These are phyloP conservation scores for Meloidogyne hapla DNA, from an alignment of 1,140 invertebrate genomes.

Conservation along the genomic window DNA sequence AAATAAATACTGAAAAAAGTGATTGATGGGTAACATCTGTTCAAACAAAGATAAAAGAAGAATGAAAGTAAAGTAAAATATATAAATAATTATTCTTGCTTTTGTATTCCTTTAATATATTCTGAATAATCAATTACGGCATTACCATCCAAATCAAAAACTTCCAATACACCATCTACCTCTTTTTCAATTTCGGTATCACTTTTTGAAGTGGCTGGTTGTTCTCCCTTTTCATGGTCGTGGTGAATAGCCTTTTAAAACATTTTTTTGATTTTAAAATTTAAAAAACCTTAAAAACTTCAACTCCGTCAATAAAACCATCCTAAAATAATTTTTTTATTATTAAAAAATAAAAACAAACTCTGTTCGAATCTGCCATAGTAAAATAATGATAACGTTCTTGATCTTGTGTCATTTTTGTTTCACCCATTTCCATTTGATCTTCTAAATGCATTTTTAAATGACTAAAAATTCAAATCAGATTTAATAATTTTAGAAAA, in stretches of 20 bases:
- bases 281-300: neutral
- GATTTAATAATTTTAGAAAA: neutral
- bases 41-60: no score
- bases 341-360: neutral
- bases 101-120: constrained; percentile 31
- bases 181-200: constrained; percentile 34
- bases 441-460: constrained; percentile 40
- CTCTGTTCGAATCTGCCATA: constrained; percentile 15
- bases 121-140: constrained; percentile 34
- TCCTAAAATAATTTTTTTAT: neutral
- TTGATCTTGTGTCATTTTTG: constrained; percentile 22
- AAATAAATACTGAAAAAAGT: no score
- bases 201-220: neutral
- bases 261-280: neutral
- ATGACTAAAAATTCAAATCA: constrained; percentile 29
- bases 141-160: constrained; percentile 29
- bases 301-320: neutral
- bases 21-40: no score
- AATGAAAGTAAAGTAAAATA: no score
- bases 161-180: constrained; percentile 27
- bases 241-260: constrained; percentile 25
- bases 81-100: neutral
- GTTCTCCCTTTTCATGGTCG: constrained; percentile 14
- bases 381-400: constrained; percentile 41
- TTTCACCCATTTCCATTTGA: constrained; percentile 34